Base-by-base conservation (phyloP, 2,797 vertebrate species). In the Malurus splendens region DNA sequence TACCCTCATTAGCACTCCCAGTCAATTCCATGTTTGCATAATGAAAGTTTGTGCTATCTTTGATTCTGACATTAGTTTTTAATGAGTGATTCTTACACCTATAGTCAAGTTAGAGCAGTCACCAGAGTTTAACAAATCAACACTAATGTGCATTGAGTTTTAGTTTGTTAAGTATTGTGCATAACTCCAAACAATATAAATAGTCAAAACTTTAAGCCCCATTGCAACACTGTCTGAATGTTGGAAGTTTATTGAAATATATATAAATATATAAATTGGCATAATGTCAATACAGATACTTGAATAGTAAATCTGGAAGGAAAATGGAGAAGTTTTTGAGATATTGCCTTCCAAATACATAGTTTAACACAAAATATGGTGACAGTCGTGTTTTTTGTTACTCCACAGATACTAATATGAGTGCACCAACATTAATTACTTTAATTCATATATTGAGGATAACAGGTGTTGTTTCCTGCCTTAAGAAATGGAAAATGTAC, bases 1-100 rank as follows among this genome's bases (percentile, higher is more conserved):
- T 54, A 74, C 44, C 56, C 51, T 94, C 64, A 90, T 93, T 92
- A 93, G 60, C 70, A 52, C 66, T 90, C 72, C 51, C 66, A 90
- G 70, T 76, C 70, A 38, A 91, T 94, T 95, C 87, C 71, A 73
- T 94, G 74, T 91, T 93, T 95, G 89, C 91, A 93, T 95, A 96
- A 92, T 93, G 82, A 73, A 94, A 89, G 61, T 73, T 80, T 54
- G 11, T 73, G 48, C 60, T 86, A 66, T 70, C 56, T 92, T 92
- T 91, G 71, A 72, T 80, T 75, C 66, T 59, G 71, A 83, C 57
- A 82, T 91, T 86, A 51, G 54, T 86, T 89, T 93, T 91, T 93
- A 94, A 94, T 87, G 88, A 93, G 75, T 33, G 13, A 23, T 66
- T 95, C 77, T 91, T 91, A 55, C 33, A 92, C 80, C 89, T 92